A percentile compares a stretch with the other conserved stretches of the same genome.
These are phyloP conservation scores for Carcharodon carcharias DNA, from an alignment of 2,797 vertebrate species.

Conservation along the genomic window DNA sequence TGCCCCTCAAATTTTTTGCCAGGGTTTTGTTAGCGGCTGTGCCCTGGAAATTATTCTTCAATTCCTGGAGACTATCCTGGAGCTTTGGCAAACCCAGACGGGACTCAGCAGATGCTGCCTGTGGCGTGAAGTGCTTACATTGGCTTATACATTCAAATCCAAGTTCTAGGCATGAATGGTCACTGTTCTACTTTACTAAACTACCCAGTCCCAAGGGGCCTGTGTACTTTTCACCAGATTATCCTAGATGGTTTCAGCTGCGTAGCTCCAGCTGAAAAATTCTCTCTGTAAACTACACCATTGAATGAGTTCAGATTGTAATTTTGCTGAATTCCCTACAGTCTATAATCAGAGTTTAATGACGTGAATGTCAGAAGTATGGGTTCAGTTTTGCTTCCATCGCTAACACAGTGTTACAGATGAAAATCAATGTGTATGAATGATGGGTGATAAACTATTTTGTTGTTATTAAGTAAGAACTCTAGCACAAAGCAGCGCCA, in stretches of 20 bases:
- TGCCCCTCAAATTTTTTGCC: neutral
- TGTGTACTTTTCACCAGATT: neutral
- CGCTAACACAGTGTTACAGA: neutral
- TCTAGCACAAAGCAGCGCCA: neutral
- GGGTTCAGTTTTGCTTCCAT: neutral
- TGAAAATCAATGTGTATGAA: neutral
- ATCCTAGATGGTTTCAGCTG: neutral
- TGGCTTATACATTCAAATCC: neutral
- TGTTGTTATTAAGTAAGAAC: neutral
- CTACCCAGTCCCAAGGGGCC: neutral
- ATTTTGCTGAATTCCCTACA: neutral
- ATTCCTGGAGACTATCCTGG: neutral
- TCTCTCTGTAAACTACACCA: neutral
- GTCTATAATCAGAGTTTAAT: neutral
- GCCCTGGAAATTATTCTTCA: neutral
- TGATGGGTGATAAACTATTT: neutral
- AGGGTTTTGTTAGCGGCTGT: neutral
- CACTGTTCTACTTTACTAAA: neutral
- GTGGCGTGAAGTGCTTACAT: neutral
- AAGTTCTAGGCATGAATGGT: neutral
- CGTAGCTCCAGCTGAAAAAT: neutral
- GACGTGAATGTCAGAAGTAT: neutral
- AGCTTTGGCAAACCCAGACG: neutral
- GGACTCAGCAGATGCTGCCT: neutral
- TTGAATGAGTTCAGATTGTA: neutral